Percentiles rank a stretch among this genome's conserved stretches.
Evolutionary conservation across 2,113 vertebrate species (phyloP).

Genomic region (Mola mola): DNA sequence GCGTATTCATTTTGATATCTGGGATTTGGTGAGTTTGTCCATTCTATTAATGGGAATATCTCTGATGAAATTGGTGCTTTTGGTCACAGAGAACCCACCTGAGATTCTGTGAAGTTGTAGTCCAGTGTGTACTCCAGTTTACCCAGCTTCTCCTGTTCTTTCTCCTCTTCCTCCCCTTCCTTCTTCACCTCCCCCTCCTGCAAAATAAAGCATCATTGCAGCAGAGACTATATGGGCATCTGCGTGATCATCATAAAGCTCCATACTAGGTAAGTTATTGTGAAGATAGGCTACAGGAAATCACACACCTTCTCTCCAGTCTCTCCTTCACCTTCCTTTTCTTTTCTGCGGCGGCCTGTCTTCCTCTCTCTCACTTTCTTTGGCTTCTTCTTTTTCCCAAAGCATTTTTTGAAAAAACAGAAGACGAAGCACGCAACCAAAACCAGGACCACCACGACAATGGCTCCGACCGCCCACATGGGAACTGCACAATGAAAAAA

Average conservation of each 20-base stretch:
- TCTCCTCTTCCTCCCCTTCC: slow-evolving; percentile 79
- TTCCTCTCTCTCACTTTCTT: slow-evolving; percentile 88
- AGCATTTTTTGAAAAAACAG: slow-evolving; percentile 86
- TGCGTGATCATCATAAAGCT: no score
- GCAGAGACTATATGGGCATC: not conserved
- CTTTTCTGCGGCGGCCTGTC: slow-evolving; percentile 77
- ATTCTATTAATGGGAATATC: no score
- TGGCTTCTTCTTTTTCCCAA: slow-evolving; percentile 83
- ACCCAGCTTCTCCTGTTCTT: slow-evolving; percentile 85
- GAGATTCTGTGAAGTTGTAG: slow-evolving; percentile 89
- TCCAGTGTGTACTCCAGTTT: slow-evolving; percentile 89
- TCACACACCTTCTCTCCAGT: slow-evolving; percentile 67
- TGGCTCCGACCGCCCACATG: slow-evolving; percentile 86
- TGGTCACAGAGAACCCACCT: no score
- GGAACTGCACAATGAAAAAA: slow-evolving; percentile 78
- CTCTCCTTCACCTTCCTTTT: slow-evolving; percentile 67
- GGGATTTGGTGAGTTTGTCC: no score
- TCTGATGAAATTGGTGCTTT: no score
- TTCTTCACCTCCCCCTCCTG: slow-evolving; percentile 85
- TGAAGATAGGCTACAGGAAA: not conserved
- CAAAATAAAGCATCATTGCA: not conserved
- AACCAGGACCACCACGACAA: slow-evolving; percentile 81
- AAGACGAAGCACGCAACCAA: slow-evolving; percentile 84
- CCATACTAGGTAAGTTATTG: no score
- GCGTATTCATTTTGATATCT: no score